These are phyloP conservation scores for Drosophila mayaguana DNA, from an alignment of 2,888 invertebrate species.

Conservation along the genomic window DNA sequence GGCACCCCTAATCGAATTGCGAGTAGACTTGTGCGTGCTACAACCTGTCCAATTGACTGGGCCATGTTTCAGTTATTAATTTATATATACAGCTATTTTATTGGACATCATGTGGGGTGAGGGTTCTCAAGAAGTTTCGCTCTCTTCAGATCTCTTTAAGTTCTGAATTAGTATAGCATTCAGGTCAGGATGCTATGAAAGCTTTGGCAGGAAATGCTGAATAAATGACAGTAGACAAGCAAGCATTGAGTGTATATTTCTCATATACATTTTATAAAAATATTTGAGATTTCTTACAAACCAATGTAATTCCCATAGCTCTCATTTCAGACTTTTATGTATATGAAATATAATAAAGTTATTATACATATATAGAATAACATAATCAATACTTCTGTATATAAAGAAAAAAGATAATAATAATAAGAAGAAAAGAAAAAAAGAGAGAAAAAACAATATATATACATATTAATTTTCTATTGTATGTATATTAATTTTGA, in stretches of 20 bases:
- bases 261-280: no score
- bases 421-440: no score
- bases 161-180: neutral
- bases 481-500: neutral
- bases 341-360: no score
- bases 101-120: neutral
- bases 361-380: no score
- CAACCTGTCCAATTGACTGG: slow-evolving; percentile 51
- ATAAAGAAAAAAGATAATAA: no score
- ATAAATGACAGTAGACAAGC: no score
- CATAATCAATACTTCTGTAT: no score
- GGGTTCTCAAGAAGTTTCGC: neutral
- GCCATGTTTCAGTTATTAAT: slow-evolving; percentile 39
- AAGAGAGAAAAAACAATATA: no score
- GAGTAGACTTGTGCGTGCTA: slow-evolving; percentile 59
- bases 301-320: no score
- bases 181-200: neutral
- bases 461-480: neutral
- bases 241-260: no score
- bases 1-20: slow-evolving; percentile 69
- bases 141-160: neutral
- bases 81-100: neutral
- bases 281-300: no score
- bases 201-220: neutral
- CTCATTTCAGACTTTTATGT: no score